These are phyloP conservation scores for Leuctra nigra DNA, from an alignment of 2,888 invertebrate genomes.

Conservation along the genomic window DNA sequence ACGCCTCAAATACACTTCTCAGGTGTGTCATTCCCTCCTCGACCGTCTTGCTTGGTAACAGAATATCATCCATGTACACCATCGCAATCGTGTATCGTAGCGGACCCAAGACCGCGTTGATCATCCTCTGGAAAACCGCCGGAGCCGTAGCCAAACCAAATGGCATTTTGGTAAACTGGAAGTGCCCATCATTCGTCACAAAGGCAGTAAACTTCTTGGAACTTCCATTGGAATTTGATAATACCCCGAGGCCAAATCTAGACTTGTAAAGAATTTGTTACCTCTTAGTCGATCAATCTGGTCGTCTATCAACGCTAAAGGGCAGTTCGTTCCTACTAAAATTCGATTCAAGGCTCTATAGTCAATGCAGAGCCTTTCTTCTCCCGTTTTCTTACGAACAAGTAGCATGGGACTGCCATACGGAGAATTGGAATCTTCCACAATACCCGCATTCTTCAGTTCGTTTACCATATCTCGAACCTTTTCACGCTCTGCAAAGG, in stretches of 20 bases:
- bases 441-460: slow-evolving; percentile 27
- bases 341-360: slow-evolving; percentile 34
- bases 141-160: slow-evolving; percentile 39
- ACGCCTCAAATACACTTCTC: slow-evolving; percentile 27
- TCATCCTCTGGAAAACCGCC: slow-evolving; percentile 36
- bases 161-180: slow-evolving; percentile 36
- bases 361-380: slow-evolving; percentile 32
- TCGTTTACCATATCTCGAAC: slow-evolving; percentile 30
- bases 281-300: slow-evolving; percentile 34
- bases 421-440: slow-evolving; percentile 32
- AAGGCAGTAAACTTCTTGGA: slow-evolving; percentile 36
- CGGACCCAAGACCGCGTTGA: slow-evolving; percentile 32
- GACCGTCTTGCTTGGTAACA: slow-evolving; percentile 29
- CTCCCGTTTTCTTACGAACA: slow-evolving; percentile 32
- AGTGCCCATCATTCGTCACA: slow-evolving; percentile 37
- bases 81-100: slow-evolving; percentile 25
- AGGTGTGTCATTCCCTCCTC: slow-evolving; percentile 28
- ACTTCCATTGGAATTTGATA: slow-evolving; percentile 36
- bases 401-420: slow-evolving; percentile 32
- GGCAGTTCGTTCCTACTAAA: slow-evolving; percentile 35
- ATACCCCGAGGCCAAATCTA: slow-evolving; percentile 36
- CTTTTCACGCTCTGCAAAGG: slow-evolving; percentile 29
- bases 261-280: slow-evolving; percentile 32
- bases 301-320: slow-evolving; percentile 38
- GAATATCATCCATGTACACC: slow-evolving; percentile 32